A percentile compares a stretch with the other conserved stretches of the same genome.
These are phyloP conservation scores for Mormyrus lacerda DNA, from an alignment of 2,113 vertebrate species.

Conservation along the genomic window DNA sequence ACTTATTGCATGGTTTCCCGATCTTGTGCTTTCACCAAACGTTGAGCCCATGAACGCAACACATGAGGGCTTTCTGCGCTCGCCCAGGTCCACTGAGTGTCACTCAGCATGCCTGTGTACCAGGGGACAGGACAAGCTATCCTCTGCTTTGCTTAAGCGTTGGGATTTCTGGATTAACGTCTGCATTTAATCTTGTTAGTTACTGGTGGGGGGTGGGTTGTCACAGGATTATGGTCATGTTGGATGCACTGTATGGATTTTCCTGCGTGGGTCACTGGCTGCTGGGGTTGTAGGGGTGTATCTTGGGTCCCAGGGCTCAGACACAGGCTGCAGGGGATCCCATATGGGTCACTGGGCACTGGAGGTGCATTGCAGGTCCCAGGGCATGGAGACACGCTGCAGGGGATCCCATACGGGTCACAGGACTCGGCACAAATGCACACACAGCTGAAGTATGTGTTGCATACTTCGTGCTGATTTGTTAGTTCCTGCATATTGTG, in stretches of 20 bases:
- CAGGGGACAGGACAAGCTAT: slow-evolving; percentile 27
- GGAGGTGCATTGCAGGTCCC: background rate
- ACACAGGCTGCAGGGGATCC: background rate
- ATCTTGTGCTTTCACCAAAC: background rate
- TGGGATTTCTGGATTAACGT: slow-evolving; percentile 61
- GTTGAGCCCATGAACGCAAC: background rate
- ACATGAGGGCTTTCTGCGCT: background rate
- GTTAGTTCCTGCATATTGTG: background rate
- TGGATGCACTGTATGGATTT: background rate
- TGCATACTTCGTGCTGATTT: background rate
- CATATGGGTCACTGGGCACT: background rate
- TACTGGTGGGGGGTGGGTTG: background rate
- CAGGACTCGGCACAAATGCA: background rate
- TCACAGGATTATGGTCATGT: slow-evolving; percentile 6
- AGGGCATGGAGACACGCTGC: background rate
- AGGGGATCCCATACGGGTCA: background rate
- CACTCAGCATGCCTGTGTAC: background rate
- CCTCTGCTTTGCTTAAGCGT: slow-evolving; percentile 54
- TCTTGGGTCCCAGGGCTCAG: background rate
- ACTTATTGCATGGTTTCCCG: background rate
- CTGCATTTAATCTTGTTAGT: slow-evolving; percentile 54
- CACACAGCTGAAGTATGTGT: background rate
- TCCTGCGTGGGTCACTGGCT: background rate
- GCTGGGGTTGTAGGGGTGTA: background rate
- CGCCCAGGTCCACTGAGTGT: background rate